These are phyloP conservation scores for Drosophila leontia DNA, from an alignment of 1,140 invertebrate species.

Conservation along the genomic window DNA sequence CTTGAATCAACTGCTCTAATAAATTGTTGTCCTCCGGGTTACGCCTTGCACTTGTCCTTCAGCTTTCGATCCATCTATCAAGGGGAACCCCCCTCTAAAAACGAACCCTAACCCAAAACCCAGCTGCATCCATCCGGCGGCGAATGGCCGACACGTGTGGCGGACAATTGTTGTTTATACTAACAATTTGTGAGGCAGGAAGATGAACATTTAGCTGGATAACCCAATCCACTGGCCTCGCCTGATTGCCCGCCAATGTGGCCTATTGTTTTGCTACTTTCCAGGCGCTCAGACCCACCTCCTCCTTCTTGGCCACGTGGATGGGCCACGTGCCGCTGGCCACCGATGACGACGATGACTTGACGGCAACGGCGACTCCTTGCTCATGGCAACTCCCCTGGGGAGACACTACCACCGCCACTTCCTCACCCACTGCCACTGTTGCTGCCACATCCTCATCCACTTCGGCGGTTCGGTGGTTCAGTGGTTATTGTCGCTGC, in stretches of 20 bases:
- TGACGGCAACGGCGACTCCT: conserved; percentile 54
- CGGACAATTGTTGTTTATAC: conserved; percentile 84
- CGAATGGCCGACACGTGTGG: conserved; percentile 77
- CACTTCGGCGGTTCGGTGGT: conserved; percentile 26
- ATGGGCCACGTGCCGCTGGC: conserved; percentile 50
- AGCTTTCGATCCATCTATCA: conserved; percentile 26
- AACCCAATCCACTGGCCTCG: conserved; percentile 51
- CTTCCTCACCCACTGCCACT: conserved; percentile 25
- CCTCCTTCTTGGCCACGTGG: conserved; percentile 55
- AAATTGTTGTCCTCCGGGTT: conserved; percentile 62
- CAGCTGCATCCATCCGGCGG: conserved; percentile 48
- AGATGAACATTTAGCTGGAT: conserved; percentile 71
- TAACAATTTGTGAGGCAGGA: conserved; percentile 83
- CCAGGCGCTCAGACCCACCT: conserved; percentile 3
- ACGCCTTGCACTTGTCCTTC: conserved; percentile 76
- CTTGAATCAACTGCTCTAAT: conserved; percentile 73
- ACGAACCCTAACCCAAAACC: conserved; percentile 24
- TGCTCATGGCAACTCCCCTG: conserved; percentile 31
- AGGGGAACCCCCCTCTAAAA: neutral
- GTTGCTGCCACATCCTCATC: conserved; percentile 30
- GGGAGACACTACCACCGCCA: conserved; percentile 39
- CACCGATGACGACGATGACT: conserved; percentile 58
- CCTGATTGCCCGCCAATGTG: conserved; percentile 72
- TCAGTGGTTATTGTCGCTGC: conserved; percentile 30
- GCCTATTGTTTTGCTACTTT: conserved; percentile 72